These are phyloP conservation scores for Drosophila kohkoa DNA, from an alignment of 1,140 invertebrate species.

Conservation along the genomic window DNA sequence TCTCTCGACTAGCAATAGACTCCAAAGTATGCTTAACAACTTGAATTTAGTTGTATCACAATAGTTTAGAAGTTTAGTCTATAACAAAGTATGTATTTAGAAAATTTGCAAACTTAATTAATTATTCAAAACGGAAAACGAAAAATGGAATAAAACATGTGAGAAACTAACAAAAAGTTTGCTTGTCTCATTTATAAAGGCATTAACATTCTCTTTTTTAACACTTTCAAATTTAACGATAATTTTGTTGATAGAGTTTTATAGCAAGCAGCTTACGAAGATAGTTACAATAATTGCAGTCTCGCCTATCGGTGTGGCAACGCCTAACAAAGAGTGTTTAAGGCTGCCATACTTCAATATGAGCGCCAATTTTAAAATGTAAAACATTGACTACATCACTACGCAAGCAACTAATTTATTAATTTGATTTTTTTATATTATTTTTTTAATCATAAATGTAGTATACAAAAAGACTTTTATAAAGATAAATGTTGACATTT, in stretches of 20 bases:
- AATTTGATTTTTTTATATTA: no score
- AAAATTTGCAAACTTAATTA: background rate
- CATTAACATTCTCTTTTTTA: background rate
- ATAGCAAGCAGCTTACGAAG: slow-evolving; percentile 1
- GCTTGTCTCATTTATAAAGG: no score
- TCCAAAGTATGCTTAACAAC: background rate
- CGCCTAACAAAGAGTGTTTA: background rate
- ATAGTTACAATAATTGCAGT: background rate
- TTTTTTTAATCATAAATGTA: no score
- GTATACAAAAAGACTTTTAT: no score
- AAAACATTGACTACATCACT: no score
- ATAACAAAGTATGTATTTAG: no score
- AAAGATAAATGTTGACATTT: no score
- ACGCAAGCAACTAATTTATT: no score
- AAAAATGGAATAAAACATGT: background rate
- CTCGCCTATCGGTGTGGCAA: slow-evolving; percentile 4
- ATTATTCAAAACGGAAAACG: background rate
- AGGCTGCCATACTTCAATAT: slow-evolving; percentile 3
- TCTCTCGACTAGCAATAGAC: background rate
- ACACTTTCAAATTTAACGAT: slow-evolving; percentile 1
- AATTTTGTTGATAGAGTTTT: background rate
- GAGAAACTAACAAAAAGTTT: no score
- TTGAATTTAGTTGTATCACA: background rate
- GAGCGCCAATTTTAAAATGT: background rate
- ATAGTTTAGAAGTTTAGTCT: background rate